Evolutionary conservation across 2,888 invertebrate genomes (phyloP).

Genomic region (Troides oblongomaculatus): DNA sequence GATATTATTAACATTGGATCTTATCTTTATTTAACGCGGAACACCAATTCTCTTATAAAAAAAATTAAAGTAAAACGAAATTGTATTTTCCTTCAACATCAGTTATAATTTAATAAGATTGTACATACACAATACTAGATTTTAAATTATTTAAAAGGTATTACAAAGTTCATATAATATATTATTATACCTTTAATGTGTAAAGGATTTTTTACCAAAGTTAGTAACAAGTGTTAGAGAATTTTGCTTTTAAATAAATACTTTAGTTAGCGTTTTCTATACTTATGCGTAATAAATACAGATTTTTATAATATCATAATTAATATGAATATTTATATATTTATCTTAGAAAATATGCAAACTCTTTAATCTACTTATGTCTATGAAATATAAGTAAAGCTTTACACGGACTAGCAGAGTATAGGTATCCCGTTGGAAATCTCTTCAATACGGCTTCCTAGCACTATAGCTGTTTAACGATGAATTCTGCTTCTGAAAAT

Average conservation of each 20-base stretch:
- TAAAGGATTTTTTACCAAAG: no score
- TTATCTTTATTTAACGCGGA: conserved; percentile 6
- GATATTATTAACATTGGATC: conserved; percentile 5
- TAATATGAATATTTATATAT: not conserved
- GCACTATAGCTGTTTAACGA: conserved; percentile 1
- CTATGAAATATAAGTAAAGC: conserved; percentile 7
- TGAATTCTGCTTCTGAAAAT: conserved; percentile 17
- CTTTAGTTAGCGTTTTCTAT: no score
- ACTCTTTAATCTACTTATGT: not conserved
- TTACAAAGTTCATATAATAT: no score
- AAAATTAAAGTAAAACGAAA: not conserved
- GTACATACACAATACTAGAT: not conserved
- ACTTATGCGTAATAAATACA: not conserved
- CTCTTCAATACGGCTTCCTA: conserved; percentile 1
- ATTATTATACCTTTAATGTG: no score
- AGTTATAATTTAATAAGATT: not conserved
- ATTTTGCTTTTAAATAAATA: no score
- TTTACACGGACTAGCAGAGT: conserved; percentile 12
- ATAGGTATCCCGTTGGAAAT: not conserved
- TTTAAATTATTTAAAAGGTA: not conserved
- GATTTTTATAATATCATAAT: not conserved
- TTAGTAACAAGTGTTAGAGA: no score
- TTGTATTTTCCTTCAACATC: not conserved
- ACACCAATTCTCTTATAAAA: not conserved
- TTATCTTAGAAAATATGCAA: not conserved